Base-by-base conservation (phyloP, 1,140 invertebrate genomes). In the Nephotettix cincticeps region DNA sequence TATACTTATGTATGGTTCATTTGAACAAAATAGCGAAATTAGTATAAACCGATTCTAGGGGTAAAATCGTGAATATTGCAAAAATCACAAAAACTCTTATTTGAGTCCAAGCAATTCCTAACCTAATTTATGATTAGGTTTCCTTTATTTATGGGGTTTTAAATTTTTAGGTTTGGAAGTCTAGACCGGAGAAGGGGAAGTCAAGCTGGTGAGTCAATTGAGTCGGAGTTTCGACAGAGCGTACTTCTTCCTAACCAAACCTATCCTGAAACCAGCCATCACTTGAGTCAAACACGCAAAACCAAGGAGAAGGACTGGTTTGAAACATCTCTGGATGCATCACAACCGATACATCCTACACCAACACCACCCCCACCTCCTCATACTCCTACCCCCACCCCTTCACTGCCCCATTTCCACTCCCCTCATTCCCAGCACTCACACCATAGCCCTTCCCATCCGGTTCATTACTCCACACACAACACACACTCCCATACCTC, bases 281-380 rank as follows among this genome's bases (percentile, higher is more conserved):
- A 86, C 1, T 74, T 88, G n/a, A 86, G 86, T 0, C 77, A 78
- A 28, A 71, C 58, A n/a, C 73, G 76, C 80, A 66, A 83, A 82
- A 76, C 81, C 81, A 78, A 80, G 79, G 87, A 90, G 74, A 91
- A 90, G 75, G 88, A 90, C 65, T 91, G 90, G 90, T 89, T 89
- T 77, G 90, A 91, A 79, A 91, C 89, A 0, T 89, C 88, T 6
- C 77, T 91, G 51, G 90, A 91, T 80, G 65, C 73, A n/a, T 45
- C 72, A 73, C 32, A 36, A 6, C 32, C 32, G 4, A 68, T 54
- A 43, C 47, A 67, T 11, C 74, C 77, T 69, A 56, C 75, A 29
- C 71, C 73, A 0, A 74, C 75, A 1, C 79, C 76, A 19, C 74
- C 78, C 13, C 72, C 78, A 23, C 51, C 72, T 17, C 72, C 65